Evolutionary conservation across 2,888 invertebrate species (phyloP).

Genomic region (Microctonus brassicae): DNA sequence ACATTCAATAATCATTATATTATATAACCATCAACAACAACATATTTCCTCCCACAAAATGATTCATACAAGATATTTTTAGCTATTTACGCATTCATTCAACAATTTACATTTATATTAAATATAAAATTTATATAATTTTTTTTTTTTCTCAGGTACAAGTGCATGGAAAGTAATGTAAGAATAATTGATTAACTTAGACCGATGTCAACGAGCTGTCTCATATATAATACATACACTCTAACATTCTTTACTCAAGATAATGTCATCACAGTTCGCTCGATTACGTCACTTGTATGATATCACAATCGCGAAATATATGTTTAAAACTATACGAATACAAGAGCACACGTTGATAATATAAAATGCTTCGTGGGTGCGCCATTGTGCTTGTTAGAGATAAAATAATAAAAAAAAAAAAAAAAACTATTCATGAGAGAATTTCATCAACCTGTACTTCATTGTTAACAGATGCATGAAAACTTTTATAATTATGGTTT

Average conservation of each 20-base stretch:
- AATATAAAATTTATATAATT: slow-evolving; percentile 4
- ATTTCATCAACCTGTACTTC: neutral
- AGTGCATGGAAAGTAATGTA: neutral
- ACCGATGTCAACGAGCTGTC: neutral
- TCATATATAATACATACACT: slow-evolving; percentile 33
- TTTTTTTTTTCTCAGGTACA: neutral
- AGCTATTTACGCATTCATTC: slow-evolving; percentile 1
- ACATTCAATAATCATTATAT: neutral
- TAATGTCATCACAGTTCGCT: slow-evolving; percentile 41
- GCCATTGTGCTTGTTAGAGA: slow-evolving; percentile 11
- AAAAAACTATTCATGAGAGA: neutral
- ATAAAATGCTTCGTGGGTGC: slow-evolving; percentile 13
- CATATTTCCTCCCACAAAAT: slow-evolving; percentile 11
- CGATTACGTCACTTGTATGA: slow-evolving; percentile 63
- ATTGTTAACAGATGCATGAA: neutral
- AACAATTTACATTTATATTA: neutral
- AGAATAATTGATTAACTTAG: slow-evolving; percentile 2
- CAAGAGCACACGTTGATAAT: slow-evolving; percentile 8
- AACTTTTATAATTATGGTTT: neutral
- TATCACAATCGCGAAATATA: slow-evolving; percentile 60
- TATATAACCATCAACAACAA: neutral
- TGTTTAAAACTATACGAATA: slow-evolving; percentile 17
- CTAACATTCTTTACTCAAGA: slow-evolving; percentile 29
- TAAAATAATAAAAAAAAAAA: too few species aligned
- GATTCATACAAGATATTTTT: slow-evolving; percentile 28